Evolutionary conservation across 1,140 invertebrate species (phyloP).

Genomic region (Drosophila willistoni): DNA sequence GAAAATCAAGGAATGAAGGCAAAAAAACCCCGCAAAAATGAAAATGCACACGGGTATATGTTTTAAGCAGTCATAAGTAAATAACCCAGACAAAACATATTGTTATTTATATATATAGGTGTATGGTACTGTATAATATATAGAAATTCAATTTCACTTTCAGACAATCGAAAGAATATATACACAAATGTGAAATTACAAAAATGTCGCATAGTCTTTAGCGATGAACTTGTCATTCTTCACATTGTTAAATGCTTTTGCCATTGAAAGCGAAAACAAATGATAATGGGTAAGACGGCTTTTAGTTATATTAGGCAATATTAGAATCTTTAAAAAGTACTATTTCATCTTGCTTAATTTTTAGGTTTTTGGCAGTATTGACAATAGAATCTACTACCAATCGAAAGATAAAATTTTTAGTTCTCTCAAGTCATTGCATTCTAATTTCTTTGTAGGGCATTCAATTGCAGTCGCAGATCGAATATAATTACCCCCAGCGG

Average conservation of each 20-base stretch:
- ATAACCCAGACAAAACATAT: too few relatives aligned
- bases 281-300: neutral
- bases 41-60: too few relatives aligned
- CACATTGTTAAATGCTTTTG: slow-evolving; percentile 34
- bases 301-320: slow-evolving; percentile 10
- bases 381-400: too few relatives aligned
- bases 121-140: neutral
- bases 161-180: slow-evolving; percentile 21
- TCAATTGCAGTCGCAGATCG: neutral
- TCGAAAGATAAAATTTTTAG: too few relatives aligned
- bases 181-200: slow-evolving; percentile 29
- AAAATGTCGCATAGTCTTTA: slow-evolving; percentile 32
- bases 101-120: too few relatives aligned
- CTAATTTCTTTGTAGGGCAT: slow-evolving; percentile 23
- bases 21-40: too few relatives aligned
- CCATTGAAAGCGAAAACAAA: slow-evolving; percentile 37
- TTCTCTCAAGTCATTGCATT: neutral
- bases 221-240: slow-evolving; percentile 60
- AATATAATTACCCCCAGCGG: neutral
- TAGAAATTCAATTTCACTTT: slow-evolving; percentile 60
- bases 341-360: neutral
- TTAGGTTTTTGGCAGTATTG: neutral
- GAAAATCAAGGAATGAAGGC: too few relatives aligned
- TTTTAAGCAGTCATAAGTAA: too few relatives aligned
- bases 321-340: neutral